These are phyloP conservation scores for Monopterus albus DNA, from an alignment of 2,113 vertebrate species.

Conservation along the genomic window DNA sequence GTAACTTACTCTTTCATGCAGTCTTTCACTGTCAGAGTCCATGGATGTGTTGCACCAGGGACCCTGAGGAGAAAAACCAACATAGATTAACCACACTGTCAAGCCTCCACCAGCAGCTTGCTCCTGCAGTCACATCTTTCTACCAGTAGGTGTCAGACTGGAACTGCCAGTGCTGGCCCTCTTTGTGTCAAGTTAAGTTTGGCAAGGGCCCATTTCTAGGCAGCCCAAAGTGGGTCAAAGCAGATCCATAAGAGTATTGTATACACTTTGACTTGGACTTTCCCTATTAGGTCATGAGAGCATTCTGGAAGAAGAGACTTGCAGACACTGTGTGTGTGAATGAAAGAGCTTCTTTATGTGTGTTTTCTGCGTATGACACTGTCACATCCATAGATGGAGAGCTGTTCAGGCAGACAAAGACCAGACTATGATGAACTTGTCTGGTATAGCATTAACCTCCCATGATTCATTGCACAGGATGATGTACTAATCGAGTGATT, in stretches of 20 bases:
- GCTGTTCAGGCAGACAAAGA: constrained; percentile 45
- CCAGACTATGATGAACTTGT: constrained; percentile 40
- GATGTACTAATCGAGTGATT: constrained; percentile 24
- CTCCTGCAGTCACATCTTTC: constrained; percentile 23
- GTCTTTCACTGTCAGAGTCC: constrained; percentile 79
- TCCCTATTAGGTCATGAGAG: constrained; percentile 77
- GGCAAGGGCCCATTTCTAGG: constrained; percentile 49
- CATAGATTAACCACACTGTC: not conserved
- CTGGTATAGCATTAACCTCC: constrained; percentile 6
- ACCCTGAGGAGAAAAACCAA: constrained; percentile 63
- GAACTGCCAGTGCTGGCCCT: not conserved
- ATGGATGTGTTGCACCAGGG: constrained; percentile 69
- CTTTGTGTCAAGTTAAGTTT: constrained; percentile 22
- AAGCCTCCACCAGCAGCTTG: not conserved
- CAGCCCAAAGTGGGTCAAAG: constrained; percentile 76
- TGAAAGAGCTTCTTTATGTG: constrained; percentile 56
- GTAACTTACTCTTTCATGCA: constrained; percentile 80
- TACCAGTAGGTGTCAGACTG: constrained; percentile 73
- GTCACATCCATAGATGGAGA: constrained; percentile 62
- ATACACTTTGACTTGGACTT: constrained; percentile 63
- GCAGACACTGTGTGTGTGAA: constrained; percentile 39
- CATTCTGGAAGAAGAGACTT: constrained; percentile 53
- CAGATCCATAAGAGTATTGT: constrained; percentile 70
- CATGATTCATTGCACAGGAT: constrained; percentile 41
- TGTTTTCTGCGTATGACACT: constrained; percentile 30